A percentile compares a stretch with the other conserved stretches of the same genome.
phyloP scores from a whole-genome alignment of 1,140 invertebrate genomes.

The Venturia canescens region DNA sequence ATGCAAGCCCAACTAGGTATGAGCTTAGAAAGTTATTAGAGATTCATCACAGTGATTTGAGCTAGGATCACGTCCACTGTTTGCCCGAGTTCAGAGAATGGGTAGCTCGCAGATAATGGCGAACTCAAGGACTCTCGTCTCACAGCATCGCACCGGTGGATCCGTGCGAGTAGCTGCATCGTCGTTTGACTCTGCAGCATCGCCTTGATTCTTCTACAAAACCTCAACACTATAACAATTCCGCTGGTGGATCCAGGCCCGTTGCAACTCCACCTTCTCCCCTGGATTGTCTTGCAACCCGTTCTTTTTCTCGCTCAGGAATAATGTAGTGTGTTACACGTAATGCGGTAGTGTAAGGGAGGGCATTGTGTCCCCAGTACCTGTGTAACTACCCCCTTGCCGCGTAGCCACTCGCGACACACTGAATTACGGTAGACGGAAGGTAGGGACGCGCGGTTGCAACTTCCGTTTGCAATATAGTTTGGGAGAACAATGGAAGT shows the following conservation, averaged over 20 bases:
- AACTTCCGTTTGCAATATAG: conserved; percentile 77
- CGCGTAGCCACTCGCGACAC: conserved; percentile 69
- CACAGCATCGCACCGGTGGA: not conserved
- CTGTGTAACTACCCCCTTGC: not conserved
- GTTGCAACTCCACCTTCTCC: conserved; percentile 30
- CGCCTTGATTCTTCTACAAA: conserved; percentile 9
- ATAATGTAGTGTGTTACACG: conserved; percentile 63
- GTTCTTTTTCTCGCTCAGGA: conserved; percentile 24
- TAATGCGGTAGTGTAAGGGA: conserved; percentile 51
- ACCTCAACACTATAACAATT: conserved; percentile 4
- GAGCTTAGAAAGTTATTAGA: not conserved
- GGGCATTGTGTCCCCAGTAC: conserved; percentile 54
- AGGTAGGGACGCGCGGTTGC: conserved; percentile 68
- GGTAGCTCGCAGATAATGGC: not conserved
- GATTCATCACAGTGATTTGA: not conserved
- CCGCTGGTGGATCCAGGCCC: not conserved
- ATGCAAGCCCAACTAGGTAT: not conserved
- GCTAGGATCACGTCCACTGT: not conserved
- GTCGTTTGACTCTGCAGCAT: conserved; percentile 20
- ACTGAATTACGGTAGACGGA: conserved; percentile 75
- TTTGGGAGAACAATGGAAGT: conserved; percentile 73
- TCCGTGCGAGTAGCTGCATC: not conserved
- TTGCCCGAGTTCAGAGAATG: not conserved
- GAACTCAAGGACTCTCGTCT: not conserved
- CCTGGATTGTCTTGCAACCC: conserved; percentile 42